phyloP scores from a whole-genome alignment of 2,888 invertebrate species.

The Chrysolina oricalcia region DNA sequence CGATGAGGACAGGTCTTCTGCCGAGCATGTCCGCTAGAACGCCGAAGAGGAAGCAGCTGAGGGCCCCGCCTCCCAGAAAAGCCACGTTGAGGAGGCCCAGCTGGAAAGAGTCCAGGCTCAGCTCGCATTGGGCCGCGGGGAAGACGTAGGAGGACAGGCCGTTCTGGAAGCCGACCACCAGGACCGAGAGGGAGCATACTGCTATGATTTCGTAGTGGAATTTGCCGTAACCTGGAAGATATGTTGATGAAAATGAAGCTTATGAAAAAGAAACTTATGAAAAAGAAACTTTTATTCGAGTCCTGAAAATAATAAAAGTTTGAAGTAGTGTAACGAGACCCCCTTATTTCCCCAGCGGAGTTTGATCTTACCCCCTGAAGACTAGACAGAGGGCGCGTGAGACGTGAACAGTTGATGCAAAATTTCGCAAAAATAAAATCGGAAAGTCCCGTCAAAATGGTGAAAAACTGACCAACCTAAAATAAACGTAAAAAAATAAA shows the following conservation, averaged over 20 bases:
- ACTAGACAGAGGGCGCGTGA: too few species aligned
- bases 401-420: too few species aligned
- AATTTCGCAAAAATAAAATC: too few species aligned
- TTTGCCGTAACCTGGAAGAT: conserved; percentile 77
- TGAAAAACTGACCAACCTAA: too few species aligned
- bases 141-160: conserved; percentile 82
- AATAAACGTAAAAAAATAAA: too few species aligned
- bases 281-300: too few species aligned
- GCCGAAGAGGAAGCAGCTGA: conserved; percentile 88
- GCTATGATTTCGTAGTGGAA: conserved; percentile 79
- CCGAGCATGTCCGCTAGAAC: conserved; percentile 85
- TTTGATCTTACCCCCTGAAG: too few species aligned
- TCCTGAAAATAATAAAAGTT: too few species aligned
- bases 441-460: too few species aligned
- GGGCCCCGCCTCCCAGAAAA: conserved; percentile 81
- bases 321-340: too few species aligned
- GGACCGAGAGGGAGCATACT: conserved; percentile 78
- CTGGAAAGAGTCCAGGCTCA: conserved; percentile 78
- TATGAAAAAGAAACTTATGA: too few species aligned
- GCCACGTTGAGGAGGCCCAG: conserved; percentile 82
- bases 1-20: conserved; percentile 74
- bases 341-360: too few species aligned
- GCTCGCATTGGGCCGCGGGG: conserved; percentile 82
- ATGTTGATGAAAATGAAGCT: neutral
- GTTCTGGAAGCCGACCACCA: conserved; percentile 79